phyloP scores from a whole-genome alignment of 2,113 vertebrate genomes.

The Peromyscus polionotus region DNA sequence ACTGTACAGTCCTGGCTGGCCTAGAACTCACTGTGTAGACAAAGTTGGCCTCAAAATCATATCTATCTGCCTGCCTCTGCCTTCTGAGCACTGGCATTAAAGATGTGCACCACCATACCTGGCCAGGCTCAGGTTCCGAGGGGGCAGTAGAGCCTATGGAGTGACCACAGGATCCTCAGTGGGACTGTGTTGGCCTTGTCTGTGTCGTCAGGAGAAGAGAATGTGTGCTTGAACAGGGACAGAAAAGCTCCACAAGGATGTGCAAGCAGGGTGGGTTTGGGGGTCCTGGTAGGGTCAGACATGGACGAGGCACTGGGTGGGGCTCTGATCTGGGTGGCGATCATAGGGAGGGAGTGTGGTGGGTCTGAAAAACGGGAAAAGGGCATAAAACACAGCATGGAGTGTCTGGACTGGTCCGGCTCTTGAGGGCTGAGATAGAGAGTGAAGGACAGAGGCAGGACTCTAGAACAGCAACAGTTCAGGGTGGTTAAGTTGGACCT shows the following conservation, averaged over 20 bases:
- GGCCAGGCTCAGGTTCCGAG: not conserved
- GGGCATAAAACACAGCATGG: not conserved
- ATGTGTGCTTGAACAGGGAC: not conserved
- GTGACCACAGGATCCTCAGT: too few relatives aligned
- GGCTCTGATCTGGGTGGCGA: rapidly evolving
- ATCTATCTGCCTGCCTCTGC: not conserved
- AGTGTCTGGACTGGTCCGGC: not conserved
- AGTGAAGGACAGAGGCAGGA: not conserved
- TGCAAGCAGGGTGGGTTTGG: not conserved
- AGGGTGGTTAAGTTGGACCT: not conserved
- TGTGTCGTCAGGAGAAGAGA: not conserved
- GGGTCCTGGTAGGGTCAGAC: too few relatives aligned
- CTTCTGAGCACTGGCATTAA: not conserved
- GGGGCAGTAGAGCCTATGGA: not conserved
- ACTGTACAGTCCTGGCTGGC: not conserved
- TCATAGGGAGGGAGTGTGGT: not conserved
- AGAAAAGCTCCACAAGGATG: not conserved
- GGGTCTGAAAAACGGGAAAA: not conserved
- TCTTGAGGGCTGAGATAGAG: not conserved
- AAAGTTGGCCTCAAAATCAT: not conserved
- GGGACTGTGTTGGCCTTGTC: not conserved
- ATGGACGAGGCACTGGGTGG: not conserved
- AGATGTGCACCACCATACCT: not conserved
- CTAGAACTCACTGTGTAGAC: not conserved
- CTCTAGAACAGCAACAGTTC: not conserved